Conservation (phyloP, 2,797 vertebrate genomes). For the Amniataba percoides region DNA sequence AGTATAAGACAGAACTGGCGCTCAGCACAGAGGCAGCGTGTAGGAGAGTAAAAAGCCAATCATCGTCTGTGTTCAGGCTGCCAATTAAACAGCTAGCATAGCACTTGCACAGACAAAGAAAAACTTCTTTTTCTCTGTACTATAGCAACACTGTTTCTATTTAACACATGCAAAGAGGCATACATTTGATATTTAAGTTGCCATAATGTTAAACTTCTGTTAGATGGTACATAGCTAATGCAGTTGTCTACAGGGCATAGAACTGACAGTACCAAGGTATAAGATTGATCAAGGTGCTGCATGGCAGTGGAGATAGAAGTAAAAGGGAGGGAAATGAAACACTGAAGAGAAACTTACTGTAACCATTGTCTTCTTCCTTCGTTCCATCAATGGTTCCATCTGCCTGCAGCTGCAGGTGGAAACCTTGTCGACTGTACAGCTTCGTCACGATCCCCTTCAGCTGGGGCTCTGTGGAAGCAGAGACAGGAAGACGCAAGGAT, state of each 20-base stretch:
- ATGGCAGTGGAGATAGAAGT: conserved; percentile 12
- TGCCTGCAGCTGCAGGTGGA: conserved; percentile 98
- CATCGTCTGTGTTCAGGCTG: conserved; percentile 23
- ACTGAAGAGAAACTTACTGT: conserved; percentile 89
- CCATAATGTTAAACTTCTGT: background rate
- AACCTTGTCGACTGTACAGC: conserved; percentile 99
- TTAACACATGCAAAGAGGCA: background rate
- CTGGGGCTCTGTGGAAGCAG: conserved; percentile 92
- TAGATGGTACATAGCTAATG: background rate
- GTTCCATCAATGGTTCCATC: conserved; percentile 99
- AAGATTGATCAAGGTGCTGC: background rate
- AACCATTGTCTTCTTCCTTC: conserved; percentile 98
- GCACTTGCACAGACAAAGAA: background rate
- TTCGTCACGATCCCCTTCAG: conserved; percentile 99
- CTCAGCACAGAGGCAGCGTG: conserved; percentile 28
- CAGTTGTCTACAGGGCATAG: background rate
- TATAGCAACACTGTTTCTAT: background rate
- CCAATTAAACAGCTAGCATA: conserved; percentile 20
- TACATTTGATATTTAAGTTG: background rate
- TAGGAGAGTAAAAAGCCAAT: conserved; percentile 45
- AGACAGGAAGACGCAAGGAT: conserved; percentile 32
- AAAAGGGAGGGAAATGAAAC: background rate
- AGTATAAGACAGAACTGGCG: conserved; percentile 40
- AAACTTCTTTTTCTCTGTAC: background rate
- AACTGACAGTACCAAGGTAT: too few species aligned